Percentiles rank a stretch among this genome's conserved stretches.
Evolutionary conservation across 2,888 invertebrate genomes (phyloP).

Genomic region (Pteria penguin): DNA sequence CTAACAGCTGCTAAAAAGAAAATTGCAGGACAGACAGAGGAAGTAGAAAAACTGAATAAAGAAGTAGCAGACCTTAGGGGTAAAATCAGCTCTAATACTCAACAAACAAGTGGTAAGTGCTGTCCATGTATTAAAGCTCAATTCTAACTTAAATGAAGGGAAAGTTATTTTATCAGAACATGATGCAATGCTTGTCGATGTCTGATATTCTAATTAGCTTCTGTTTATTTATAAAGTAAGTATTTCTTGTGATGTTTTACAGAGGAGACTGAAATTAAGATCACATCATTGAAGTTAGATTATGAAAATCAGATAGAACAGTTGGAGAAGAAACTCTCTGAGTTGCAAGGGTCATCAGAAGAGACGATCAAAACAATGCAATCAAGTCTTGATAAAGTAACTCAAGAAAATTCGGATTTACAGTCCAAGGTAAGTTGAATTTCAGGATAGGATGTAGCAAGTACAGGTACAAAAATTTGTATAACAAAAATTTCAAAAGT

Average conservation of each 20-base stretch:
- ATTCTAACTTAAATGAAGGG: not conserved
- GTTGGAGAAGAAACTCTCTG: conserved; percentile 27
- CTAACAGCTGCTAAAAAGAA: conserved; percentile 68
- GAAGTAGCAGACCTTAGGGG: conserved; percentile 81
- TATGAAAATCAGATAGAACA: conserved; percentile 57
- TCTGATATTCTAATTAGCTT: not conserved
- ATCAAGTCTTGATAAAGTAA: conserved; percentile 64
- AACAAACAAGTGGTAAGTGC: conserved; percentile 19
- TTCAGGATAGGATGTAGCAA: too few species aligned
- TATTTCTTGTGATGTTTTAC: conserved; percentile 3
- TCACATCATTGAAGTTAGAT: conserved; percentile 53
- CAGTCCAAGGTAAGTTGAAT: conserved; percentile 68
- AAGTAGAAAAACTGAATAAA: conserved; percentile 75
- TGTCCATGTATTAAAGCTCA: not conserved
- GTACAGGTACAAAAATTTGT: too few species aligned
- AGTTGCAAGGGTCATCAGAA: conserved; percentile 43
- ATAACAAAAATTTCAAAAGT: too few species aligned
- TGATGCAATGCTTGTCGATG: not conserved
- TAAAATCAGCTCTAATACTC: conserved; percentile 41
- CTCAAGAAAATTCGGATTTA: conserved; percentile 68
- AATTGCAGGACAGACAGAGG: conserved; percentile 69
- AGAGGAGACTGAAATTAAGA: conserved; percentile 17
- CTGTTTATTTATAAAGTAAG: not conserved
- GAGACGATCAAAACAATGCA: conserved; percentile 25
- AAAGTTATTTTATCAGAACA: not conserved